These are phyloP conservation scores for Cantharis lateralis DNA, from an alignment of 2,888 invertebrate genomes.

Conservation along the genomic window DNA sequence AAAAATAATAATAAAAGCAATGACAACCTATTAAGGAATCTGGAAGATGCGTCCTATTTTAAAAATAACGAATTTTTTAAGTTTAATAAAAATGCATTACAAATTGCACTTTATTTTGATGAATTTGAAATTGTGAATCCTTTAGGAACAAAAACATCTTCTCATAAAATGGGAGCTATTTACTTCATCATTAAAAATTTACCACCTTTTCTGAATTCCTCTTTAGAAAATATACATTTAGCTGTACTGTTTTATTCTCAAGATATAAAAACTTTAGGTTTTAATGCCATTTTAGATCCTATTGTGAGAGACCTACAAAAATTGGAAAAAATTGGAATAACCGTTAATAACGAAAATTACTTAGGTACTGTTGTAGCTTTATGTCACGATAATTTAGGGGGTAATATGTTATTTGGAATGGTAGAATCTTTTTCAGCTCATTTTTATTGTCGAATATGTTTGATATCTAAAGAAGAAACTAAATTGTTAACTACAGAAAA, in stretches of 20 bases:
- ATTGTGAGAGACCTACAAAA: neutral
- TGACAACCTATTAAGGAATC: neutral
- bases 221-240: constrained; percentile 29
- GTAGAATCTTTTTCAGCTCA: too few species aligned
- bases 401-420: neutral
- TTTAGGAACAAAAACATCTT: constrained; percentile 23
- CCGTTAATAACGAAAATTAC: neutral
- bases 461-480: too few species aligned
- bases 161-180: constrained; percentile 25
- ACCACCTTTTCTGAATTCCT: constrained; percentile 16
- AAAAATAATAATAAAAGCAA: neutral
- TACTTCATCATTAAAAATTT: constrained; percentile 24
- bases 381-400: constrained; percentile 32
- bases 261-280: neutral
- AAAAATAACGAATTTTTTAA: neutral
- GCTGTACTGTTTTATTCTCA: constrained; percentile 23
- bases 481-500: neutral
- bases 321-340: neutral
- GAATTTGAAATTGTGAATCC: constrained; percentile 25
- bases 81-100: neutral
- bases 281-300: neutral
- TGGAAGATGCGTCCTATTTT: neutral
- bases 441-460: too few species aligned
- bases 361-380: constrained; percentile 24
- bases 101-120: constrained; percentile 24